Base-by-base conservation (phyloP, 2,797 vertebrate species). In the Aselliscus stoliczkanus region DNA sequence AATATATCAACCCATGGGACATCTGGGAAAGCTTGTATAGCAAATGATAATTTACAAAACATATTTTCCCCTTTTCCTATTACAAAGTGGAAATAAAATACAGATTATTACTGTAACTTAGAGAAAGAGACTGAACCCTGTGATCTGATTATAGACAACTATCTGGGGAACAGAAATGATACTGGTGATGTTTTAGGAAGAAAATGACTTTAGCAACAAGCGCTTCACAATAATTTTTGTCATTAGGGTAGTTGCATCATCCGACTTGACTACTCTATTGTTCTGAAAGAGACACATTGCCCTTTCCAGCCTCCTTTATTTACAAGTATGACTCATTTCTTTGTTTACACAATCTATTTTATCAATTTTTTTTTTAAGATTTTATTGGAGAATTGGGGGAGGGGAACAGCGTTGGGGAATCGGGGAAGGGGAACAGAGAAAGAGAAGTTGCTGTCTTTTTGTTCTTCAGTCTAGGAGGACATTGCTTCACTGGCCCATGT, bases 131-230 rank as follows among this genome's bases (percentile, higher is more conserved):
- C 52, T 67, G n/a, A 95, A 69, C n/a, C 4, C 50, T 65, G 82
- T 77, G 64, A 89, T 95, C 56, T 93, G 37, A 90, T 88, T 90
- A 90, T 34, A 93, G 50, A 31, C 42, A 87, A 88, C 18, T 67
- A 12, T 62, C 62, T 34, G 18, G 37, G 69, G 64, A 9, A 52
- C 60, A 86, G 81, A 80, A 88, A 88, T 72, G 5, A 77, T 88
- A 56, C 8, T 5, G 69, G 21, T 54, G 4, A 72, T 89, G 56
- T 67, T 92, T 89, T 54, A 67, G 37, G 10, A 39, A 42, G 56
- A 92, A 86, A 96, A 83, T 94, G 62, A 77, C 88, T 90, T 96
- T 60, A 82, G 62, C 90, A 87, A 79, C 44, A 93, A 89, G 85
- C 50, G 54, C 39, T 76, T 85, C 52, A 65, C 52, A 81, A 31